phyloP scores from a whole-genome alignment of 2,797 vertebrate species.

The Telmatherina bonti region DNA sequence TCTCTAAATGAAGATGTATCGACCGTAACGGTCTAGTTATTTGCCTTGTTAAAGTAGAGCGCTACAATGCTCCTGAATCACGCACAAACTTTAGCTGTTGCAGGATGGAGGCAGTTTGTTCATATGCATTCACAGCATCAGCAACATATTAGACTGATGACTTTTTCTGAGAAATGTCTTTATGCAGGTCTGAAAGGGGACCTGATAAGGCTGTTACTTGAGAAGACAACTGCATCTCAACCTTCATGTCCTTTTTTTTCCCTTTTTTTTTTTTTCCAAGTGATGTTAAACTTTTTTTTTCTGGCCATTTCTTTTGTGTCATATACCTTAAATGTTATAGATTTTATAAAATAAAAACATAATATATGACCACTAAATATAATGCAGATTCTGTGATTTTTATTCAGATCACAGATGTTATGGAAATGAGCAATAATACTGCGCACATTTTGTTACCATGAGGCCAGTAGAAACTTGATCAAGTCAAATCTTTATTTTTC shows the following conservation, averaged over 20 bases:
- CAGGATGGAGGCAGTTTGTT: constrained; percentile 54
- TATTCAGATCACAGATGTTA: constrained; percentile 7
- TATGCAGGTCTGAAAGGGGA: constrained; percentile 38
- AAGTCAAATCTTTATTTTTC: constrained; percentile 46
- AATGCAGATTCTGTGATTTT: constrained; percentile 8
- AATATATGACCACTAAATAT: constrained; percentile 5
- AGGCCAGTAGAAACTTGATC: constrained; percentile 18
- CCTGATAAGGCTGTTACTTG: constrained; percentile 26
- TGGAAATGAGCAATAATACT: constrained; percentile 6
- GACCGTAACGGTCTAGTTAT: constrained; percentile 37
- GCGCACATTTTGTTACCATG: constrained; percentile 1
- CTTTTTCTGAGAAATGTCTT: constrained; percentile 23
- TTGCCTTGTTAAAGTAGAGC: constrained; percentile 50
- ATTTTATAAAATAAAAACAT: constrained; percentile 25
- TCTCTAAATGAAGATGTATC: constrained; percentile 23
- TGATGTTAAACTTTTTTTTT: constrained; percentile 21
- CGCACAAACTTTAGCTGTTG: constrained; percentile 60
- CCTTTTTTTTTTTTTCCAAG: constrained; percentile 16
- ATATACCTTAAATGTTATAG: constrained; percentile 29
- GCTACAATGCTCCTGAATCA: constrained; percentile 55
- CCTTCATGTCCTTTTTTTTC: constrained; percentile 3
- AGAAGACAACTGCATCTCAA: constrained; percentile 5
- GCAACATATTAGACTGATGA: constrained; percentile 28
- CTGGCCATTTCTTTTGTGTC: constrained; percentile 6
- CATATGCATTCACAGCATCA: constrained; percentile 24